Base-by-base conservation (phyloP, 53 echinoderm and acorn worm species). In the Echinometra lucunter region DNA sequence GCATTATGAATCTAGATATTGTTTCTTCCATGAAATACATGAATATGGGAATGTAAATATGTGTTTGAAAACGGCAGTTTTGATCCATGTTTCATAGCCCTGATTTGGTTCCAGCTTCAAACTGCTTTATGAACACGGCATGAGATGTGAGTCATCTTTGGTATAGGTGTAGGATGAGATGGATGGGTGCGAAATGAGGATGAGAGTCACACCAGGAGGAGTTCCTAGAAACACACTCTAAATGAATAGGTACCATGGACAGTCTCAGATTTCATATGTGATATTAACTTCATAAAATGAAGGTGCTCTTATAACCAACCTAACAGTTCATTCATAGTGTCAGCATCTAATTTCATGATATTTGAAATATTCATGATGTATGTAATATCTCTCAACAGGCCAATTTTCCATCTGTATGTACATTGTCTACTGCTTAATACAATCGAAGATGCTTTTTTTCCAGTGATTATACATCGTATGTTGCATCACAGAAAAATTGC, bases 151-250 rank as follows among this genome's bases (percentile, higher is more conserved):
- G 85, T 85, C 85, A 85, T 85, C 47, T 28, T 12, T 49, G 85
- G 85, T 85, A 45, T 49, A 44, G 85, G 28, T 47, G 85, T 85
- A 27, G n/a, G 53, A 85, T 85, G 85, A 85, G 53, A 85, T 85
- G 53, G 30, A 85, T 85, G n/a, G 81, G 81, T 81, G 81, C 44
- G 81, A 81, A 81, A 74, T 42, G 4, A 25, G 40, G 82, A 23
- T 21, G 85, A 28, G 85, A 85, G 21, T 85, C 85, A 28, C 85
- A 49, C 85, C 49, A 49, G 9, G 85, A 85, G 49, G 6, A 85
- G 85, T 85, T 25, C 17, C 13, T 85, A 49, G n/a, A 85, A 49
- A 85, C 85, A 85, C 85, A 47, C n/a, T 85, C 45, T 47, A 47
- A 56, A 85, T 85, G 47, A 45, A 85, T 47, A 85, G 85, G 49